Percentiles rank a stretch among this genome's conserved stretches.
phyloP scores from a whole-genome alignment of 2,797 vertebrate species.

The Natrix natrix region DNA sequence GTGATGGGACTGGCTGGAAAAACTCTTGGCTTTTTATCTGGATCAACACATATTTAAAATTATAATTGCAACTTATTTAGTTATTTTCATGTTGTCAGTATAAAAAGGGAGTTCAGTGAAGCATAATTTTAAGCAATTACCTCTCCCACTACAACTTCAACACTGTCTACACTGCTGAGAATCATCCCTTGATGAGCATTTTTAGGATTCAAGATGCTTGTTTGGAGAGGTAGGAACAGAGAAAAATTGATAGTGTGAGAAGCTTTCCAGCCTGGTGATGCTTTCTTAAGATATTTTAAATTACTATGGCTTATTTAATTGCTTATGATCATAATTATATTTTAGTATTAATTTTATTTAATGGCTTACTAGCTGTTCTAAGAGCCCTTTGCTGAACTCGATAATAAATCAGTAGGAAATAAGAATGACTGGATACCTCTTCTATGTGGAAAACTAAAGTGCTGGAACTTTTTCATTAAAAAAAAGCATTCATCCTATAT shows the following conservation, averaged over 20 bases:
- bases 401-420: neutral
- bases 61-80: neutral
- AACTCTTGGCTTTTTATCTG: neutral
- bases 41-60: neutral
- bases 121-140: neutral
- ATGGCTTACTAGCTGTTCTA: neutral
- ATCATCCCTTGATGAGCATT: neutral
- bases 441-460: neutral
- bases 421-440: neutral
- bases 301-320: neutral
- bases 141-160: neutral
- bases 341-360: neutral
- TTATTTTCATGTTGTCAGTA: neutral
- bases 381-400: neutral
- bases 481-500: neutral
- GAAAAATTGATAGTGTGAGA: neutral
- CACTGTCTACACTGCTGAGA: neutral
- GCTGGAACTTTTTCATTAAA: neutral
- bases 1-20: neutral
- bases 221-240: neutral
- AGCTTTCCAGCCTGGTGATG: neutral
- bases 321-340: neutral
- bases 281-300: neutral
- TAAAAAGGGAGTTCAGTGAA: neutral
- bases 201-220: neutral